Percentiles rank a stretch among this genome's conserved stretches.
Evolutionary conservation across 2,888 invertebrate genomes (phyloP).

Genomic region (Pasiphila rectangulata): DNA sequence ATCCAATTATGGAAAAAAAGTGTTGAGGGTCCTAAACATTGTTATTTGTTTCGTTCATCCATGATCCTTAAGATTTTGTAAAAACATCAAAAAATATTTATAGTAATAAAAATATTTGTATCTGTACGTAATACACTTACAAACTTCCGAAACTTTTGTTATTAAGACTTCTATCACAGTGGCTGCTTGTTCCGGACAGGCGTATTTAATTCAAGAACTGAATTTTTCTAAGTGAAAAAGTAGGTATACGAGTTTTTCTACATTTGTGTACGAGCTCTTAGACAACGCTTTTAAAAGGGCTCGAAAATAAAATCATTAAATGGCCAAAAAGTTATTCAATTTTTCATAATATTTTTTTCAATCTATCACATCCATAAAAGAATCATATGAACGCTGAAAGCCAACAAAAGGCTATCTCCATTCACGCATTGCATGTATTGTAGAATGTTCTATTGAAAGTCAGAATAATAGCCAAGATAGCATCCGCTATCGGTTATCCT

Average conservation of each 20-base stretch:
- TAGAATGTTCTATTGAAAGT: constrained; percentile 35
- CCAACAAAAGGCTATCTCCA: constrained; percentile 35
- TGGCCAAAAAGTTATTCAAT: not conserved
- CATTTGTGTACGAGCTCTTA: too few relatives aligned
- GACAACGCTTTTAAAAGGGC: too few relatives aligned
- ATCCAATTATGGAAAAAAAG: constrained; percentile 2
- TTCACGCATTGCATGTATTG: constrained; percentile 9
- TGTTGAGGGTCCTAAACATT: not conserved
- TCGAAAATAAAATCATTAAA: not conserved
- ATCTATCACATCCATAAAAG: constrained; percentile 24
- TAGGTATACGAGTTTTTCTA: too few relatives aligned
- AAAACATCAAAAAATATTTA: not conserved
- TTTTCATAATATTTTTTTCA: not conserved
- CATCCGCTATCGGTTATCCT: constrained; percentile 42
- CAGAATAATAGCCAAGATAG: constrained; percentile 39
- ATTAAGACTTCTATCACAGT: too few relatives aligned
- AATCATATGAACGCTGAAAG: constrained; percentile 40
- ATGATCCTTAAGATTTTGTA: not conserved
- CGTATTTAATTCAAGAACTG: too few relatives aligned
- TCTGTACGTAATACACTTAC: too few relatives aligned
- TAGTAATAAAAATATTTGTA: too few relatives aligned
- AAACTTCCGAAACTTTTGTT: too few relatives aligned
- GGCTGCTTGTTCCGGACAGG: too few relatives aligned
- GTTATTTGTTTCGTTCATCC: not conserved
- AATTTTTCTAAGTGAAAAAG: too few relatives aligned